phyloP scores from a whole-genome alignment of 2,888 invertebrate species.

The Plusia festucae region DNA sequence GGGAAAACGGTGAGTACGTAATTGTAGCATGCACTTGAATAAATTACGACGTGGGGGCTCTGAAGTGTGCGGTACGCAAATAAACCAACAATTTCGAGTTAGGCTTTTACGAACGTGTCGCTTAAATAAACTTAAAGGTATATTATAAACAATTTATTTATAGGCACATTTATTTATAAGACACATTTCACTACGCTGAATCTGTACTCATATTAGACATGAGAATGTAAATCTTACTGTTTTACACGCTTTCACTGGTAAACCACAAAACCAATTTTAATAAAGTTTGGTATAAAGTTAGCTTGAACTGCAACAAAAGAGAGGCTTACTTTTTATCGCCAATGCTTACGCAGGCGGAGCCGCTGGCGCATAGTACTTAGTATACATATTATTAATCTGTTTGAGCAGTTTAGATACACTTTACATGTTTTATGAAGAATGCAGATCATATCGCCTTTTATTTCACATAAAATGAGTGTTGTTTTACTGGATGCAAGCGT shows the following conservation, averaged over 20 bases:
- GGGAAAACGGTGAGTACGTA: slow-evolving; percentile 93
- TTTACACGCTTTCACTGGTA: too few species aligned
- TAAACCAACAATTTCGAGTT: background rate
- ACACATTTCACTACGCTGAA: background rate
- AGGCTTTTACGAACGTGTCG: background rate
- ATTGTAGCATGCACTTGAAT: slow-evolving; percentile 29
- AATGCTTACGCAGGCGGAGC: too few species aligned
- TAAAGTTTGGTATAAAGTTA: too few species aligned
- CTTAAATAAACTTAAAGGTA: background rate
- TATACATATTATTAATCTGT: too few species aligned
- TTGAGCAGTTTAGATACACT: too few species aligned
- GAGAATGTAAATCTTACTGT: too few species aligned
- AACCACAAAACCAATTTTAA: too few species aligned
- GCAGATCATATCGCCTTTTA: background rate
- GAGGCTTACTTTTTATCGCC: too few species aligned
- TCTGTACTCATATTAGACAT: too few species aligned
- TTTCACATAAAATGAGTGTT: background rate
- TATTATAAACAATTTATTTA: background rate
- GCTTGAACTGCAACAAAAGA: too few species aligned
- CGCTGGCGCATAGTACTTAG: too few species aligned
- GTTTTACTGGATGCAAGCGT: background rate
- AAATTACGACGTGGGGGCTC: slow-evolving; percentile 19
- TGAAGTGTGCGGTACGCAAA: background rate
- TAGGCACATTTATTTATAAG: background rate
- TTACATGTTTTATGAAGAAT: too few species aligned